Conservation (phyloP, 2,888 invertebrate species). For the Spatulosminthurus flaviceps region DNA sequence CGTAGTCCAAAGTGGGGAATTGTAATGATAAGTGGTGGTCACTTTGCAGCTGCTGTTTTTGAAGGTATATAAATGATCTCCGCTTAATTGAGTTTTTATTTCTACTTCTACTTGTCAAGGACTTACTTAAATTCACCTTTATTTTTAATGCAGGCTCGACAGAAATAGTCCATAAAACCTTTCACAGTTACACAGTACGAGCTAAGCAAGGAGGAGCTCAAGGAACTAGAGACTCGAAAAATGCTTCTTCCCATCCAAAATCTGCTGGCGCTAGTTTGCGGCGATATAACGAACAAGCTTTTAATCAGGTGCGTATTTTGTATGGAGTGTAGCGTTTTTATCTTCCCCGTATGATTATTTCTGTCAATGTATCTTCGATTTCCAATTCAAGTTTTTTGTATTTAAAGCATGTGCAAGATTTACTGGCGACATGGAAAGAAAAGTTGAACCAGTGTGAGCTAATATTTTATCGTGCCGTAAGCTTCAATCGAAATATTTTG, state of each 20-base stretch:
- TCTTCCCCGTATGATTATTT: too few species aligned
- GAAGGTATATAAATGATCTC: too few species aligned
- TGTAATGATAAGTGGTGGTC: constrained; percentile 85
- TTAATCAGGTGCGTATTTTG: constrained; percentile 78
- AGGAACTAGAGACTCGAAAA: constrained; percentile 73
- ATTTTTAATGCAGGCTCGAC: constrained; percentile 68
- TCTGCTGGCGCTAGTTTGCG: constrained; percentile 84
- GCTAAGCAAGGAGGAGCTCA: constrained; percentile 86
- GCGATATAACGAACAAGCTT: constrained; percentile 80
- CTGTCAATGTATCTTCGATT: too few species aligned
- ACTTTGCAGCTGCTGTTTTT: constrained; percentile 80
- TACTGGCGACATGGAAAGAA: constrained; percentile 75
- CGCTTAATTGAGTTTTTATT: too few species aligned
- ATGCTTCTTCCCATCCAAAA: constrained; percentile 73
- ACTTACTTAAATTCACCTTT: too few species aligned
- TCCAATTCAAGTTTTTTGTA: constrained; percentile 30
- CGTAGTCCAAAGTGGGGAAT: constrained; percentile 73
- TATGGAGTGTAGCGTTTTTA: constrained; percentile 31
- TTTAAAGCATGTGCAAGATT: constrained; percentile 77
- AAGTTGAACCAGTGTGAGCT: constrained; percentile 75
- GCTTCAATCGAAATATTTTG: constrained; percentile 77
- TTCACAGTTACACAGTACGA: constrained; percentile 84
- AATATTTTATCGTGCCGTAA: constrained; percentile 80
- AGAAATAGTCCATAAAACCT: constrained; percentile 78
- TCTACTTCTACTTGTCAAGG: too few species aligned